Base-by-base conservation (phyloP, 2,113 vertebrate genomes). In the Microcebus murinus region DNA sequence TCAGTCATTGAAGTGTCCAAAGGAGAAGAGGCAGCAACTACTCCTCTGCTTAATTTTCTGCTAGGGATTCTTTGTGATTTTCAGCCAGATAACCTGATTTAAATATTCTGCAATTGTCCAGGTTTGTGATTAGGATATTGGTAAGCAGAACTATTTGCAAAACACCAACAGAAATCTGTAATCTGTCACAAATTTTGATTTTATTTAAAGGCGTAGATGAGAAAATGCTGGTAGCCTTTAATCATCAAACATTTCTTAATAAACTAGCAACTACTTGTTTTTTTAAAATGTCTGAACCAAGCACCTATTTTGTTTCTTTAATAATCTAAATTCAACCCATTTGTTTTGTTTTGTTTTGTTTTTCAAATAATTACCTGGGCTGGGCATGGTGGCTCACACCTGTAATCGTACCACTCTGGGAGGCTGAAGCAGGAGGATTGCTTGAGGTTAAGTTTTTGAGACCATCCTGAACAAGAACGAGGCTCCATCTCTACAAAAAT, bases 71-170 rank as follows among this genome's bases (percentile, higher is more conserved):
- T 84, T 90, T 94, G 6, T 70, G 50, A 42, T 80, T 73, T 65
- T 68, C 68, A 89, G 29, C 20, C 82, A 59, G 34, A 48, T 59
- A 29, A 36, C 36, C 39, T 91, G 23, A 55, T 95, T 91, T 89
- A 97, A 93, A 95, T 88, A 77, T n/a, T 70, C 36, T 95, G 36
- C 36, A 79, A 17, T 87, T 23, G 48, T 87, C 90, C 82, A 50
- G 57, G 68, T 63, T 96, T 89, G 36, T 76, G 45, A 3, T 93
- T 94, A 82, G 15, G 50, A 71, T 86, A 50, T 55, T 74, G 36
- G 61, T 76, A 88, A 84, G 6, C 42, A 96, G 42, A 89, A 85
- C 17, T 83, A 70, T 59, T 74, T 88, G 20, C 29, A 55, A 59
- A 84, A 39, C 12, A n/a, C 67, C 50, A 61, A 61, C 74, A 15